These are phyloP conservation scores for Myiozetetes cayanensis DNA, from an alignment of 2,113 vertebrate species.

Conservation along the genomic window DNA sequence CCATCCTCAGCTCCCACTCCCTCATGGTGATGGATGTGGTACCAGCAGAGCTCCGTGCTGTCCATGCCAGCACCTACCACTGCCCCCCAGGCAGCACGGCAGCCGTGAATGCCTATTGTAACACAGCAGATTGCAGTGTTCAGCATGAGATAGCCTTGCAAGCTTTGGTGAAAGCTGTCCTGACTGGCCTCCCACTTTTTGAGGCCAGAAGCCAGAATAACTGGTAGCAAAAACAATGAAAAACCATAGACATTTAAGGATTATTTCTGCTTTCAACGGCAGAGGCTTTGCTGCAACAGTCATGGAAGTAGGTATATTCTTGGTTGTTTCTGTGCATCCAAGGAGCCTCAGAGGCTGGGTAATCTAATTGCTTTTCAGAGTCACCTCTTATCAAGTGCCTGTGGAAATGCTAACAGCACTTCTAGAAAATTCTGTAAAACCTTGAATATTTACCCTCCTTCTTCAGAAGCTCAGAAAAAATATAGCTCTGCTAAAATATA, in stretches of 20 bases:
- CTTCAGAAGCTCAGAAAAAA: not conserved
- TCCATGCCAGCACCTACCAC: accelerated
- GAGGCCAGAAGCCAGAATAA: not conserved
- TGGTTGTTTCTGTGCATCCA: not conserved
- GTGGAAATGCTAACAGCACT: not conserved
- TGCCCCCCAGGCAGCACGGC: accelerated
- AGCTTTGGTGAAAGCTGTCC: not conserved
- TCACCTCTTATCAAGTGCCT: not conserved
- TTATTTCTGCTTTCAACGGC: not conserved
- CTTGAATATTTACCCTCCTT: not conserved
- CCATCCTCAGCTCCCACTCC: not conserved
- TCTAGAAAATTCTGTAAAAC: constrained; percentile 1
- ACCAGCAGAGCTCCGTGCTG: not conserved
- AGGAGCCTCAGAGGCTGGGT: not conserved
- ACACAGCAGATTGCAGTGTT: not conserved
- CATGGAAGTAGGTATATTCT: not conserved
- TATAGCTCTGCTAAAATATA: not conserved
- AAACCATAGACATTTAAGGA: not conserved
- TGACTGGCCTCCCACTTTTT: not conserved
- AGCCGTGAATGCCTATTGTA: not conserved
- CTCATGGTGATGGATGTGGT: not conserved
- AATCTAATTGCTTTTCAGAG: constrained; percentile 38
- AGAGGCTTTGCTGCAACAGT: not conserved
- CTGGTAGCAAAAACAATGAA: not conserved
- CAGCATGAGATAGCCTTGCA: not conserved